These are phyloP conservation scores for Troglohyphantes excavatus DNA, from an alignment of 2,888 invertebrate species.

Conservation along the genomic window DNA sequence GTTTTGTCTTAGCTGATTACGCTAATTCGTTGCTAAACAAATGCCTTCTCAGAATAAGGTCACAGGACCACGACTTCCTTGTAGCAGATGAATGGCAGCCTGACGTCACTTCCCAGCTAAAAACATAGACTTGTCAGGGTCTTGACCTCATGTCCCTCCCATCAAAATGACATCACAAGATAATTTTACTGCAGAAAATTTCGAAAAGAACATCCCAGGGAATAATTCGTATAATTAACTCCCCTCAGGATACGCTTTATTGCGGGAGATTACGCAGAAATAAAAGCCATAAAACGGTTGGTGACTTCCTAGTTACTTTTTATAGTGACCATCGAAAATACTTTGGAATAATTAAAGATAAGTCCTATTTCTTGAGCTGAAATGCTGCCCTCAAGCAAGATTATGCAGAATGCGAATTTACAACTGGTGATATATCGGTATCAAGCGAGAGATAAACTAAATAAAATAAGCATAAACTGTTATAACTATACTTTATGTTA, in stretches of 20 bases:
- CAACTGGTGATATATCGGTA: too few relatives aligned
- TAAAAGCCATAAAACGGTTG: too few relatives aligned
- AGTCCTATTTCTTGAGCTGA: too few relatives aligned
- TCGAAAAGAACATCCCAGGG: slow-evolving; percentile 24
- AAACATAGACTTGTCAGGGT: slow-evolving; percentile 64
- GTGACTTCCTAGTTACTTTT: too few relatives aligned
- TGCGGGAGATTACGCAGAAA: not conserved
- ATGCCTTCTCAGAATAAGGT: slow-evolving; percentile 66
- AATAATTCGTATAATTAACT: slow-evolving; percentile 2
- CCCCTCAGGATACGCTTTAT: not conserved
- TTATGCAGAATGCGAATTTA: too few relatives aligned
- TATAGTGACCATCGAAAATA: too few relatives aligned
- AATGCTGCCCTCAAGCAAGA: too few relatives aligned
- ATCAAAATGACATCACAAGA: slow-evolving; percentile 62
- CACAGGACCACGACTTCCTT: slow-evolving; percentile 71
- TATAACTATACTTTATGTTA: too few relatives aligned
- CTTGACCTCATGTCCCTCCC: slow-evolving; percentile 70
- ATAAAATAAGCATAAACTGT: too few relatives aligned
- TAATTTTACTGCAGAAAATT: slow-evolving; percentile 68
- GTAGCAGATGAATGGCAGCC: slow-evolving; percentile 60
- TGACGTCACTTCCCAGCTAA: slow-evolving; percentile 66
- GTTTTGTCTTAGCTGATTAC: slow-evolving; percentile 49
- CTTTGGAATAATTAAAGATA: too few relatives aligned
- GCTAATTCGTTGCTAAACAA: slow-evolving; percentile 69
- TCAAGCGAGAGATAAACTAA: too few relatives aligned